These are phyloP conservation scores for Synchiropus splendidus DNA, from an alignment of 2,113 vertebrate species.

Conservation along the genomic window DNA sequence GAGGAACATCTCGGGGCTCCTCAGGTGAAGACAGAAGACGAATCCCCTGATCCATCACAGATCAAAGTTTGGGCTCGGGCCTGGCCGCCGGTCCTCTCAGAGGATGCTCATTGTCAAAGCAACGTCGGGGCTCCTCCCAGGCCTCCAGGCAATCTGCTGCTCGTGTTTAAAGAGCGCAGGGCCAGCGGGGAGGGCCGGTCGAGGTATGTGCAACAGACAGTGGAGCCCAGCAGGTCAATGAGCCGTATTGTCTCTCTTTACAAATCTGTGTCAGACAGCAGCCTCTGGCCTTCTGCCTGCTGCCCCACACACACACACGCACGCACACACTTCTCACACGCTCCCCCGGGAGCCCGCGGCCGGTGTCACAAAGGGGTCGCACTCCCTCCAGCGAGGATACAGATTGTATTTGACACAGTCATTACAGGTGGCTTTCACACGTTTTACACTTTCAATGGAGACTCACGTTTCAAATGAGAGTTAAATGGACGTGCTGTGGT, in stretches of 20 bases:
- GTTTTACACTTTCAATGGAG: conserved; percentile 33
- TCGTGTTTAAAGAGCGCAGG: conserved; percentile 45
- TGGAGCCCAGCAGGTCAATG: conserved; percentile 63
- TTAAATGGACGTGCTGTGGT: conserved; percentile 29
- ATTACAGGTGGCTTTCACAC: conserved; percentile 55
- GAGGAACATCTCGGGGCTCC: too few relatives aligned
- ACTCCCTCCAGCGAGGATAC: conserved; percentile 27
- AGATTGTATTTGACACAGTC: conserved; percentile 53
- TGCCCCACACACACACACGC: conserved; percentile 16
- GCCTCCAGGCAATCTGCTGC: conserved; percentile 57
- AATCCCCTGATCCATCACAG: too few relatives aligned
- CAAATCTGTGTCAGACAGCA: conserved; percentile 74
- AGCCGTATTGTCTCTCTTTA: conserved; percentile 67
- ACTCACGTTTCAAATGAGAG: conserved; percentile 36
- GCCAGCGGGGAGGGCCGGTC: conserved; percentile 36
- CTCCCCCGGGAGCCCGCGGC: conserved; percentile 30
- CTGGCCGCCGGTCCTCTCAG: too few relatives aligned
- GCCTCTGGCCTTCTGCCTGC: conserved; percentile 63
- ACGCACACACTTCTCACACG: conserved; percentile 32
- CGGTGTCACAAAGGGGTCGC: conserved; percentile 45
- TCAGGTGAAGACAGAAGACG: too few relatives aligned
- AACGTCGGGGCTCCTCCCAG: conserved; percentile 22
- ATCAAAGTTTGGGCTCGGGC: too few relatives aligned
- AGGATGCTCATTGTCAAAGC: conserved; percentile 70
- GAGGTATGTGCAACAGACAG: conserved; percentile 69